Evolutionary conservation across 2,888 invertebrate species (phyloP), one percentile per base, ranked within the genome.

Genomic region (Alloplasta piceator): DNA sequence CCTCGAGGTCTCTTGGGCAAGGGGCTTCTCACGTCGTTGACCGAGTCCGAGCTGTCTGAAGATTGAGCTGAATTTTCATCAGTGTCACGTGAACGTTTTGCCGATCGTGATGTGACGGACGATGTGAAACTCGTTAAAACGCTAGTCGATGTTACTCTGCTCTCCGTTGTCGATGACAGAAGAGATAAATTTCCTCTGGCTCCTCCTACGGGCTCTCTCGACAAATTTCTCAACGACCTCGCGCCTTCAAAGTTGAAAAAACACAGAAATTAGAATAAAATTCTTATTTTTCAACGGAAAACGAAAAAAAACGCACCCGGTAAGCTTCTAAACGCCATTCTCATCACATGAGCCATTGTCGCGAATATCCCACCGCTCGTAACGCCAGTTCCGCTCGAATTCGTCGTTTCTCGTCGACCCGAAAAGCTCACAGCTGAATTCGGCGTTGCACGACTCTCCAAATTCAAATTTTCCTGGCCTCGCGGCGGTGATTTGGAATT

Each of bases 1-100:
- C 89, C 88, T 0, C 89, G 86, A 4, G 86, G 88, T 58, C 90
- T 88, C 77, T 92, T 92, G 0, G 89, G 85, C 0, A 87, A 68
- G 0, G 92, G 92, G 78, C 91, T 90, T 16, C 67, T 76, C 10
- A 64, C 60, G 1, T 86, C 86, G 41, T 61, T 64, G 0, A 36
- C 39, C 2, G 70, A 9, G 66, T 82, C 75, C 4, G 26, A 5
- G n/a, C 16, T 26, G 5, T 80, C 75, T 5, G 83, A 26, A 0
- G 72, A 43, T 56, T 26, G 12, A 0, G 82, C 0, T 4, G 70
- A 0, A 6, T 61, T 50, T 5, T 87, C 87, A 0, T 67, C 52
- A 4, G 63, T 38, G 6, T 90, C 90, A 7, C 90, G 84, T 0
- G 87, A 60, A 38, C 90, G 87, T 76, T 90, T 90, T 4, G 82